A percentile compares a stretch with the other conserved stretches of the same genome.
Evolutionary conservation across 1,140 invertebrate species (phyloP).

Genomic region (Conopomorpha cramerella): DNA sequence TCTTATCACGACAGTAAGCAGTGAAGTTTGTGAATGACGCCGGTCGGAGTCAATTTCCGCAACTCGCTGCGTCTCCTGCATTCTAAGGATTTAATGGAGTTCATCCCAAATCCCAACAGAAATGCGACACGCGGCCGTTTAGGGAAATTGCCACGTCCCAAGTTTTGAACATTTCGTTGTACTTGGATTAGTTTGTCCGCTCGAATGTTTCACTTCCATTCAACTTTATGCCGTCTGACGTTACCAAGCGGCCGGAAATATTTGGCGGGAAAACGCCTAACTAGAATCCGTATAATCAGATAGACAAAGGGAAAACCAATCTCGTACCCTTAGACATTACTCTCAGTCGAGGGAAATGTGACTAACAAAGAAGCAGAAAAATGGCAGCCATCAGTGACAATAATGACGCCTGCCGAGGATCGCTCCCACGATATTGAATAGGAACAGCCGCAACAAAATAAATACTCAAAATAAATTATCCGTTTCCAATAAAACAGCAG

Average conservation of each 20-base stretch:
- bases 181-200: background rate
- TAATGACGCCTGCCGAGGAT: constrained; percentile 19
- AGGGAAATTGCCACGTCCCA: constrained; percentile 8
- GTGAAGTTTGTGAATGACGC: no score
- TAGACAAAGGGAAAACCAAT: no score
- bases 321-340: no score
- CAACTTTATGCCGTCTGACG: no score
- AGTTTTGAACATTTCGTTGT: constrained; percentile 1
- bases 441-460: constrained; percentile 35
- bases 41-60: constrained; percentile 40
- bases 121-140: constrained; percentile 15
- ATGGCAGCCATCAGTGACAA: constrained; percentile 20
- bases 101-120: constrained; percentile 15
- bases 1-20: no score
- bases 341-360: no score
- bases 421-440: constrained; percentile 44
- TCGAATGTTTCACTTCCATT: constrained; percentile 7
- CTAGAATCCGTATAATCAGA: no score
- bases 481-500: constrained; percentile 53
- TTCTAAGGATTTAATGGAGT: constrained; percentile 25
- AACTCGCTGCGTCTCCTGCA: constrained; percentile 6
- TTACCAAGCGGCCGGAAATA: no score
- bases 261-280: no score
- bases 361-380: no score
- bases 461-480: constrained; percentile 56